phyloP scores from a whole-genome alignment of 2,888 invertebrate species.

The Drosophila birchii region DNA sequence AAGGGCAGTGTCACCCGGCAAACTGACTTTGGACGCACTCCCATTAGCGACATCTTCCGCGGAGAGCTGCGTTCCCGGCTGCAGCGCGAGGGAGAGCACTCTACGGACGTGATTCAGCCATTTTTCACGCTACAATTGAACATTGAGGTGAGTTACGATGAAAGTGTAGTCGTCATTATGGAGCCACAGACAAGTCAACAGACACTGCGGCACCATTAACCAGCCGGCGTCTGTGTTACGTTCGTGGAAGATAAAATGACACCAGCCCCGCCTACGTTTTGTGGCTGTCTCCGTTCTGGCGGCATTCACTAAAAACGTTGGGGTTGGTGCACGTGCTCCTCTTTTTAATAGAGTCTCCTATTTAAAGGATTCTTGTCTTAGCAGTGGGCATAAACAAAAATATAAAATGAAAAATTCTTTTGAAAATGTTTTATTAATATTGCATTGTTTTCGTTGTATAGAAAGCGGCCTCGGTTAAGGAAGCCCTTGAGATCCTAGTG shows the following conservation, averaged over 20 bases:
- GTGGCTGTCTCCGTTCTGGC: conserved; percentile 78
- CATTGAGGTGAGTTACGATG: conserved; percentile 89
- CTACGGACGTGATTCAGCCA: conserved; percentile 96
- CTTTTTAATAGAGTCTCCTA: conserved; percentile 8
- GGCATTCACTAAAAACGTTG: conserved; percentile 40
- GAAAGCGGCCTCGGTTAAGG: conserved; percentile 93
- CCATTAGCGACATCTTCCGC: conserved; percentile 96
- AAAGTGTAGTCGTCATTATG: background rate
- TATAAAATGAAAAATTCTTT: background rate
- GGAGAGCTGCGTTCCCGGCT: conserved; percentile 95
- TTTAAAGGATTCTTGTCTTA: conserved; percentile 12
- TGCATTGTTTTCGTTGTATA: conserved; percentile 81
- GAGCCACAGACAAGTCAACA: conserved; percentile 82
- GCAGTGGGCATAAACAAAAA: conserved; percentile 28
- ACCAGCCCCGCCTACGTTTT: conserved; percentile 47
- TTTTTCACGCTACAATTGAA: conserved; percentile 98
- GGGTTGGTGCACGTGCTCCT: conserved; percentile 54
- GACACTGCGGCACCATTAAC: conserved; percentile 61
- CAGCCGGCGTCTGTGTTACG: conserved; percentile 82
- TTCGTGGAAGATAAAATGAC: conserved; percentile 77
- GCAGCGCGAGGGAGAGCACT: conserved; percentile 88
- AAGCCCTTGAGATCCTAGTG: conserved; percentile 94
- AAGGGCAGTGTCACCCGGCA: conserved; percentile 95
- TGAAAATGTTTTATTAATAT: background rate
- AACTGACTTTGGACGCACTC: conserved; percentile 92